phyloP scores from a whole-genome alignment of 2,888 invertebrate species.

The Hipparchia semele region DNA sequence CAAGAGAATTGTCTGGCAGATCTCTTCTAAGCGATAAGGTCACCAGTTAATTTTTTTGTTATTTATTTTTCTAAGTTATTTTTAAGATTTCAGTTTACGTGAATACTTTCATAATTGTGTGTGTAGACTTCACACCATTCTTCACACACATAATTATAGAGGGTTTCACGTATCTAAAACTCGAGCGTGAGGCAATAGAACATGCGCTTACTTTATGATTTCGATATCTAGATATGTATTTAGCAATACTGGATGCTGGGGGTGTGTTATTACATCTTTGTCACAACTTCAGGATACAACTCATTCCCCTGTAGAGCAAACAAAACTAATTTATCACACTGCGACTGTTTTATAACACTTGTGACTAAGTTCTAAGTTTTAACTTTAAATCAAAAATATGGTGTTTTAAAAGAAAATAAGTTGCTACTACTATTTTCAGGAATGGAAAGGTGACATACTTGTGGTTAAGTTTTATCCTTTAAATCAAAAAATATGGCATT shows the following conservation, averaged over 20 bases:
- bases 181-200: no score
- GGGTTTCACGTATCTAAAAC: no score
- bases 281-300: neutral
- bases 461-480: no score
- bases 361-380: conserved; percentile 1
- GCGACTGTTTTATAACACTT: neutral
- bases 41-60: no score
- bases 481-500: neutral
- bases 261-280: neutral
- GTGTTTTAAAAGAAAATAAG: conserved; percentile 2
- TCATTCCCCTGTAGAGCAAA: neutral
- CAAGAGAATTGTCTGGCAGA: no score
- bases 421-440: neutral
- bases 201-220: neutral
- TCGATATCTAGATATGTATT: neutral
- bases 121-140: no score
- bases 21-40: no score
- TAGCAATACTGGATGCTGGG: neutral
- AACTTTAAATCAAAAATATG: neutral
- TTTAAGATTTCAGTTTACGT: no score
- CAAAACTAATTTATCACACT: conserved; percentile 6
- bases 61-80: no score
- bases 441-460: neutral
- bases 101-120: no score
- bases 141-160: no score